Percentiles rank a stretch among this genome's conserved stretches.
Conservation (phyloP, 2,888 invertebrate genomes). For the Metalampra italica region DNA sequence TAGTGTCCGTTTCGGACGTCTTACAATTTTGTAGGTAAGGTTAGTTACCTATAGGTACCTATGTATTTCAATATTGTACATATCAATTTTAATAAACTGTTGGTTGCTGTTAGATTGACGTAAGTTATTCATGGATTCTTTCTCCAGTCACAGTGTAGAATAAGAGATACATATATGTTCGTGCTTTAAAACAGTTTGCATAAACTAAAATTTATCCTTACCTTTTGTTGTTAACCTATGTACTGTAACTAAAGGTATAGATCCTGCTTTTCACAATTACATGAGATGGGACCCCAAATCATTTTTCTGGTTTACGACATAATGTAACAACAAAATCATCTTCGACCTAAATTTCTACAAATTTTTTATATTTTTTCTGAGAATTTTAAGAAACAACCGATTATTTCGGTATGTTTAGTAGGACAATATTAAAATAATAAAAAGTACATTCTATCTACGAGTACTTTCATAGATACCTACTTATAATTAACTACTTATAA, state of each 20-base stretch:
- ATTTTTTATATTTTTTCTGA: background rate
- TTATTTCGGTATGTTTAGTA: background rate
- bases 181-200: too few relatives aligned
- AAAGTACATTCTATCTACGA: background rate
- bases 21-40: background rate
- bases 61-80: slow-evolving; percentile 30
- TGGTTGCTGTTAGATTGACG: slow-evolving; percentile 24
- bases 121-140: slow-evolving; percentile 26
- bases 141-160: slow-evolving; percentile 42
- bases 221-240: background rate
- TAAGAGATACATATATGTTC: slow-evolving; percentile 17
- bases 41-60: too few relatives aligned
- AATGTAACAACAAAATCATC: background rate
- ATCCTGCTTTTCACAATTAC: too few relatives aligned
- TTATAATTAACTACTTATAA: background rate
- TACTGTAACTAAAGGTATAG: background rate
- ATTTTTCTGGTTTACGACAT: background rate
- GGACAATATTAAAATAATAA: background rate
- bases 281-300: too few relatives aligned
- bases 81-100: slow-evolving; percentile 37
- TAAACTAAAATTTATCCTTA: too few relatives aligned
- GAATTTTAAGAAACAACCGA: background rate
- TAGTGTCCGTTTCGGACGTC: slow-evolving; percentile 14
- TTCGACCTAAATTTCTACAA: background rate
- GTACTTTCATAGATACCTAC: background rate